Percentiles rank a stretch among this genome's conserved stretches.
phyloP scores from a whole-genome alignment of 2,888 invertebrate species.

The Yponomeuta malinellus region DNA sequence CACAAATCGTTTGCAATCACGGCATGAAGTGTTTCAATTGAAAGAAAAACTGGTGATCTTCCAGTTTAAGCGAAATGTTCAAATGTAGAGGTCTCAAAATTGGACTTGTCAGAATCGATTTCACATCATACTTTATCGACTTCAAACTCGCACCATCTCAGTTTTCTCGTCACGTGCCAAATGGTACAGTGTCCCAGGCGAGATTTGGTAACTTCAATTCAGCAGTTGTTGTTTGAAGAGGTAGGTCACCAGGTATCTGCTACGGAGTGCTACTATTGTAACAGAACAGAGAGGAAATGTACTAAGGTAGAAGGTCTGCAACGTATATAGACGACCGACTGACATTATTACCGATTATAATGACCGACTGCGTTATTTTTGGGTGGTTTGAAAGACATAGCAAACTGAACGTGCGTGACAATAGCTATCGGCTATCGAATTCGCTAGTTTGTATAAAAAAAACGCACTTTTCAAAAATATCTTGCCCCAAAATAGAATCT shows the following conservation, averaged over 20 bases:
- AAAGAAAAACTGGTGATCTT: neutral
- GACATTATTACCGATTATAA: too few species aligned
- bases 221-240: neutral
- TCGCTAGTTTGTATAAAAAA: too few species aligned
- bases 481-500: too few species aligned
- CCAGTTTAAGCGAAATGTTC: neutral
- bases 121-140: slow-evolving; percentile 1
- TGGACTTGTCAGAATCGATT: neutral
- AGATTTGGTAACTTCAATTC: neutral
- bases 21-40: neutral
- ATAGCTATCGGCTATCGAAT: too few species aligned
- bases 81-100: neutral
- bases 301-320: too few species aligned
- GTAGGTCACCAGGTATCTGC: neutral
- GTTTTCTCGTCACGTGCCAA: neutral
- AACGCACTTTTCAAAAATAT: too few species aligned
- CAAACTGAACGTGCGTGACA: too few species aligned
- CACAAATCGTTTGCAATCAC: neutral
- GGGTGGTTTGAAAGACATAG: too few species aligned
- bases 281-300: too few species aligned
- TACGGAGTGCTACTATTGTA: too few species aligned
- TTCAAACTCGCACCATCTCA: neutral
- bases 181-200: neutral
- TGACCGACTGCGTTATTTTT: too few species aligned
- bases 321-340: too few species aligned